phyloP scores from a whole-genome alignment of 2,113 vertebrate species.

The Puma concolor region DNA sequence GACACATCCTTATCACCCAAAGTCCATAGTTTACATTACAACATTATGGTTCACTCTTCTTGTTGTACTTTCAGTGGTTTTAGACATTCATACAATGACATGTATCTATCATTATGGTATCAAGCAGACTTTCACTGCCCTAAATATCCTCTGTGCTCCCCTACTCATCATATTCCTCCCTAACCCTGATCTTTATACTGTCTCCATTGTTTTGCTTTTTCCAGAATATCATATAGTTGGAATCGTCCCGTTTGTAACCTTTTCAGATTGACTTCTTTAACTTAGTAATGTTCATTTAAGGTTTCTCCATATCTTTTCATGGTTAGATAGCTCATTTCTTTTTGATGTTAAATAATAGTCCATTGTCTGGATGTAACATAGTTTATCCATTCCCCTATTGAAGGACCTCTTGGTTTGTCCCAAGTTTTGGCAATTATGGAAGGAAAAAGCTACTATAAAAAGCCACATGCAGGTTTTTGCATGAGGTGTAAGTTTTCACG shows the following conservation, averaged over 20 bases:
- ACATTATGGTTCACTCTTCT: neutral
- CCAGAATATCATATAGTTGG: neutral
- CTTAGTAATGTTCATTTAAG: neutral
- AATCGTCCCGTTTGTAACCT: neutral
- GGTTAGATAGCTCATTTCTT: neutral
- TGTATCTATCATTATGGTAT: neutral
- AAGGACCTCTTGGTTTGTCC: neutral
- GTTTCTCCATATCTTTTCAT: neutral
- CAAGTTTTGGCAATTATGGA: neutral
- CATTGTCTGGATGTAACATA: neutral
- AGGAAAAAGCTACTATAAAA: neutral
- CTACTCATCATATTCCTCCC: neutral
- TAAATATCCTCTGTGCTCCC: neutral
- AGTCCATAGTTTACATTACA: neutral
- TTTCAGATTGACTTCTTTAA: neutral
- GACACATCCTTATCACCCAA: neutral
- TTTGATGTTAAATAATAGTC: neutral
- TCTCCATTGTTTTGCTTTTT: neutral
- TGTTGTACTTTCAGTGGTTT: neutral
- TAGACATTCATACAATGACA: neutral
- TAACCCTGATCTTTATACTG: neutral
- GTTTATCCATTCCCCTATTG: neutral
- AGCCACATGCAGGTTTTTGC: neutral
- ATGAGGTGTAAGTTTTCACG: neutral
- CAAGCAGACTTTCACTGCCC: neutral